A percentile compares a stretch with the other conserved stretches of the same genome.
Evolutionary conservation across 2,797 vertebrate species (phyloP).

Genomic region (Phoebastria nigripes): DNA sequence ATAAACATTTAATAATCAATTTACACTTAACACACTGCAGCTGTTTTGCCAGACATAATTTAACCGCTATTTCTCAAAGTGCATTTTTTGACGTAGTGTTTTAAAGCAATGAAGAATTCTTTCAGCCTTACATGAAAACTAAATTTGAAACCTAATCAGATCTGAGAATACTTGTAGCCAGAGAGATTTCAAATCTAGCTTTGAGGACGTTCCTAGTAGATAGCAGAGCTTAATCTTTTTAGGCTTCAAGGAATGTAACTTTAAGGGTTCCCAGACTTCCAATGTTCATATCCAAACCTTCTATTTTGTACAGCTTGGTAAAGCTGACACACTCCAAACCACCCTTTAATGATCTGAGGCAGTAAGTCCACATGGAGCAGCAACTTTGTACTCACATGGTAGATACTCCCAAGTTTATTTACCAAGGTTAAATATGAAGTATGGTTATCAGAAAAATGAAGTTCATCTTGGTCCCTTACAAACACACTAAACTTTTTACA

Average conservation of each 20-base stretch:
- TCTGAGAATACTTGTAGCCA: neutral
- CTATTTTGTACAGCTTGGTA: neutral
- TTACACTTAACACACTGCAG: neutral
- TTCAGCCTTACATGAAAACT: neutral
- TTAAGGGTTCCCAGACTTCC: neutral
- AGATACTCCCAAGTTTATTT: neutral
- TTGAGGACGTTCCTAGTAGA: neutral
- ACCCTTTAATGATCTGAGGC: neutral
- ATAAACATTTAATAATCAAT: neutral
- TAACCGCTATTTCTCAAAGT: neutral
- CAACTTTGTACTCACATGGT: neutral
- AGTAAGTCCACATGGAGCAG: neutral
- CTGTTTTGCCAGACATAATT: neutral
- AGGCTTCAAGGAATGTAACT: neutral
- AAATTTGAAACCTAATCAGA: neutral
- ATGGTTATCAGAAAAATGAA: neutral
- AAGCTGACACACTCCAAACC: neutral
- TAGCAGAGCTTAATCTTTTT: neutral
- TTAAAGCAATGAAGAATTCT: neutral
- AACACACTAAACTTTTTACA: neutral
- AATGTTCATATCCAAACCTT: neutral
- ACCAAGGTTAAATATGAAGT: neutral
- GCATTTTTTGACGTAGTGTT: neutral
- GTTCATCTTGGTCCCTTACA: neutral
- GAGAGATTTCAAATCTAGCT: neutral